These are phyloP conservation scores for Anthopleura sola DNA, from an alignment of 64 coral and sea anemone genomes.

Conservation along the genomic window DNA sequence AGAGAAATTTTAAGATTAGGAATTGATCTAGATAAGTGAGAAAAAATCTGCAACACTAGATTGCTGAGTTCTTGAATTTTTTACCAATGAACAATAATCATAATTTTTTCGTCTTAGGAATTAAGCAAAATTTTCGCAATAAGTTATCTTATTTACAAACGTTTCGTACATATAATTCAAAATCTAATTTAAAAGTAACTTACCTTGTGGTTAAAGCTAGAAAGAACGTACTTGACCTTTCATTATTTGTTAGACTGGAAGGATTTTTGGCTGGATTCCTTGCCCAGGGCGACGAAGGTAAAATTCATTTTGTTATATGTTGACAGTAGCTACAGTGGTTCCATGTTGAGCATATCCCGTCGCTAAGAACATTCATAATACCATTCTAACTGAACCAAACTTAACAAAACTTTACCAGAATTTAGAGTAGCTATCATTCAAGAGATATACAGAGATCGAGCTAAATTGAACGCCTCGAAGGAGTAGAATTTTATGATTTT, in stretches of 20 bases:
- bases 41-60: background rate
- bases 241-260: background rate
- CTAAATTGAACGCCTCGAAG: background rate
- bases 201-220: background rate
- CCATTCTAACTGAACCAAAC: background rate
- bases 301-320: background rate
- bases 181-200: background rate
- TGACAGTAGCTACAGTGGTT: conserved; percentile 1
- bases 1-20: too few relatives aligned
- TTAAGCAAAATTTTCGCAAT: background rate
- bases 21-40: background rate
- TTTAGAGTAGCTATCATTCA: background rate
- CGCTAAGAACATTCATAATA: background rate
- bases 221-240: background rate
- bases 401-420: background rate
- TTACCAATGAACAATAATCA: background rate
- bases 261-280: background rate
- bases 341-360: background rate
- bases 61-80: background rate
- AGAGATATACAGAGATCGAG: conserved; percentile 8
- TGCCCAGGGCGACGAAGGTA: background rate
- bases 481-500: background rate
- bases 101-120: background rate
- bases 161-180: background rate
- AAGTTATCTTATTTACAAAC: background rate